These are phyloP conservation scores for Drosophila anceps DNA, from an alignment of 2,888 invertebrate species.

Conservation along the genomic window DNA sequence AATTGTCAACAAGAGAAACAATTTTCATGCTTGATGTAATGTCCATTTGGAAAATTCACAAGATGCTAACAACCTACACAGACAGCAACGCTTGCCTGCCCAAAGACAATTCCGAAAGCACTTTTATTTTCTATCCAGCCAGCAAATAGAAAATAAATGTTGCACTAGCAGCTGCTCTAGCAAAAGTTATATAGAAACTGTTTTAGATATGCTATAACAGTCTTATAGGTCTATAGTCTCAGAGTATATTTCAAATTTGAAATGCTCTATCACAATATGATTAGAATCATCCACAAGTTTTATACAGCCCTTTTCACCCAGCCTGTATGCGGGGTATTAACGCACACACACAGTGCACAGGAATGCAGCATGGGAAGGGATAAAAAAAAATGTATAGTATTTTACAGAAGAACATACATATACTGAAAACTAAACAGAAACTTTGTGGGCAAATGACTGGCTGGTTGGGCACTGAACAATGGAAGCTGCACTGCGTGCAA, in stretches of 20 bases:
- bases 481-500: constrained; percentile 30
- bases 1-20: constrained; percentile 51
- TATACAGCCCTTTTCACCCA: neutral
- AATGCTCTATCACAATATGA: neutral
- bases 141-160: neutral
- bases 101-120: constrained; percentile 41
- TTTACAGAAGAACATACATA: constrained; percentile 24
- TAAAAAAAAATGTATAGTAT: constrained; percentile 22
- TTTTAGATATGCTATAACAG: too few relatives aligned
- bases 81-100: constrained; percentile 16
- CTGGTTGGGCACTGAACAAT: constrained; percentile 31
- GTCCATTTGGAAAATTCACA: constrained; percentile 54
- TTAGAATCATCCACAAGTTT: neutral
- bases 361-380: neutral
- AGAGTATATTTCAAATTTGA: neutral
- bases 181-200: neutral
- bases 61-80: constrained; percentile 55
- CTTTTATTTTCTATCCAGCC: too few relatives aligned
- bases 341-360: constrained; percentile 5
- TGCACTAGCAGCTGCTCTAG: constrained; percentile 3
- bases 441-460: constrained; percentile 24
- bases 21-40: constrained; percentile 64
- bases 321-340: neutral
- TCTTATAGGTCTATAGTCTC: too few relatives aligned
- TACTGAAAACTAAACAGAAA: constrained; percentile 46